phyloP scores from a whole-genome alignment of 2,797 vertebrate species.

The Gambelia wislizenii region DNA sequence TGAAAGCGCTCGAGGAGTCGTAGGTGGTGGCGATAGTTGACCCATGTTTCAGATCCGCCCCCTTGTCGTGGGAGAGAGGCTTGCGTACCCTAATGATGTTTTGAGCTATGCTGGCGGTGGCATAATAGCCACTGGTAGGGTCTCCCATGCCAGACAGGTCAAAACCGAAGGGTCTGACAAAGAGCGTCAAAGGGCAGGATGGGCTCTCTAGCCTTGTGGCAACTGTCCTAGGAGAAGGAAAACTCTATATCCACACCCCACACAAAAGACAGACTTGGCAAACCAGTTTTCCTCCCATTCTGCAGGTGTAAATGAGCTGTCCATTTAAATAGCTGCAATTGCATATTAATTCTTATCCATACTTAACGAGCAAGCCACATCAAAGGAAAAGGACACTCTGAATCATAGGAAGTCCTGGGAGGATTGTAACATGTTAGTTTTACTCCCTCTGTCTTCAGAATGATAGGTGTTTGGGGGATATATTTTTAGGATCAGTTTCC shows the following conservation, averaged over 20 bases:
- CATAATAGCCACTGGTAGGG: too few species aligned
- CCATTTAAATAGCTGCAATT: not conserved
- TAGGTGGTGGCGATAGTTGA: too few species aligned
- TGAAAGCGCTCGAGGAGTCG: too few species aligned
- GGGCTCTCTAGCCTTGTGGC: too few species aligned
- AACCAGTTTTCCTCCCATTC: not conserved
- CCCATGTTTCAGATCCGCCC: too few species aligned
- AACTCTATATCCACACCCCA: not conserved
- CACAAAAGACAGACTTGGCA: not conserved
- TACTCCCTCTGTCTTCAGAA: not conserved
- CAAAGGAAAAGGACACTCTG: not conserved
- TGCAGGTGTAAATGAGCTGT: not conserved
- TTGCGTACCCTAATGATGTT: too few species aligned
- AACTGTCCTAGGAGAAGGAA: too few species aligned
- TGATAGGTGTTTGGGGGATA: not conserved
- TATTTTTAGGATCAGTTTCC: not conserved
- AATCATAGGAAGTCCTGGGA: not conserved
- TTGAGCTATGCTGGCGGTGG: too few species aligned
- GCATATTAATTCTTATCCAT: not conserved
- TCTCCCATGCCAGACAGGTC: too few species aligned
- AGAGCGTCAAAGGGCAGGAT: too few species aligned
- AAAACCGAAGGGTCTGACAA: too few species aligned
- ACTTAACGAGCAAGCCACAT: conserved; percentile 1
- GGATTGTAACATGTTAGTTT: not conserved
- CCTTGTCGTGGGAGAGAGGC: too few species aligned